phyloP scores from a whole-genome alignment of 2,113 vertebrate species.

The Antidorcas marsupialis region DNA sequence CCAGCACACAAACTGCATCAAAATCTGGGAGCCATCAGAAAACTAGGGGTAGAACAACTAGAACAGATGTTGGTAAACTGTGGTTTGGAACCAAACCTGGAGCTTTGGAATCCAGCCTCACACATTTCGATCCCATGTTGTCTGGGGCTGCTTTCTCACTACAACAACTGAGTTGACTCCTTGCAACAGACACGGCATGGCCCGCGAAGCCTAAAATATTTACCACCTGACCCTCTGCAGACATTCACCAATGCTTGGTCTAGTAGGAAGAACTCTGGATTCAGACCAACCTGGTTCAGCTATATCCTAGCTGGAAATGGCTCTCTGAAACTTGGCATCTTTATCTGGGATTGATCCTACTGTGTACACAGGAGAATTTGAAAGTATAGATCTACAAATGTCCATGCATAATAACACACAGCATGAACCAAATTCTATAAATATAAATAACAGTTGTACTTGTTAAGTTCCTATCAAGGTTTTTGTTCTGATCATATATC shows the following conservation, averaged over 20 bases:
- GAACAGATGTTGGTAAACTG: not conserved
- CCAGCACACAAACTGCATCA: not conserved
- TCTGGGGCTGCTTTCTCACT: not conserved
- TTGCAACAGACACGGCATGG: not conserved
- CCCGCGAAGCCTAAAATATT: not conserved
- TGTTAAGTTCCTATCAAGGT: not conserved
- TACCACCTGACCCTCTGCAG: not conserved
- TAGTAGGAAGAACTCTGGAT: not conserved
- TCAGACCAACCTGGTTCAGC: not conserved
- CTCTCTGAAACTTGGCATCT: conserved; percentile 12
- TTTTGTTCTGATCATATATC: not conserved
- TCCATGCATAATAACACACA: not conserved
- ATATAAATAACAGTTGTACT: not conserved
- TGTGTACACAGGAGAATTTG: not conserved
- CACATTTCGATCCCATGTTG: not conserved
- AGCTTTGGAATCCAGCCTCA: not conserved
- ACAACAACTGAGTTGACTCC: not conserved
- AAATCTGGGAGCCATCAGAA: conserved; percentile 1
- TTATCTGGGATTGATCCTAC: not conserved
- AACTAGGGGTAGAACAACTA: not conserved
- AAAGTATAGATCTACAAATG: not conserved
- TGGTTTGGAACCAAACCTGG: not conserved
- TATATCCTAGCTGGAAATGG: not conserved
- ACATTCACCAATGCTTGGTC: not conserved
- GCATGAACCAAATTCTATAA: not conserved